Percentiles rank a stretch among this genome's conserved stretches.
Conservation (phyloP, 2,888 invertebrate genomes). For the Andrena praecox region DNA sequence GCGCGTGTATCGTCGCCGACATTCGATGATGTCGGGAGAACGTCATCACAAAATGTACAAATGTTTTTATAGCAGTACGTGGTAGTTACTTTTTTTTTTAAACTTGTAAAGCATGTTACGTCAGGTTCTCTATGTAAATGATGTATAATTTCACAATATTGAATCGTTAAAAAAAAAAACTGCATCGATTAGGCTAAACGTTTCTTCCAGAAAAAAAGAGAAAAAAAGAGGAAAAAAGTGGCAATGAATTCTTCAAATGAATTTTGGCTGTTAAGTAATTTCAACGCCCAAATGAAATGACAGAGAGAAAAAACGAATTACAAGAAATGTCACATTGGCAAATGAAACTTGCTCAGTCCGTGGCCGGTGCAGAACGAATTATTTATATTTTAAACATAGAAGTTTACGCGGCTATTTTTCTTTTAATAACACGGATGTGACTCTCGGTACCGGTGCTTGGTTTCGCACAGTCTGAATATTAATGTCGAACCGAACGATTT, state of each 20-base stretch:
- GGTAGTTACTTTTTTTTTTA: background rate
- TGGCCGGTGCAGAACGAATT: constrained; percentile 67
- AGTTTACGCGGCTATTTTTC: constrained; percentile 45
- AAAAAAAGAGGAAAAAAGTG: background rate
- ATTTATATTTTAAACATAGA: constrained; percentile 56
- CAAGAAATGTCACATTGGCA: constrained; percentile 3
- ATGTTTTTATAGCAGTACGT: constrained; percentile 12
- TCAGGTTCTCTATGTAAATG: background rate
- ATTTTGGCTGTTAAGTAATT: background rate
- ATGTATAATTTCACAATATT: constrained; percentile 15
- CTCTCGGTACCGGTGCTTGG: constrained; percentile 5
- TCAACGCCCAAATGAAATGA: background rate
- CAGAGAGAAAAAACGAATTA: background rate
- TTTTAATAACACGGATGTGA: constrained; percentile 43
- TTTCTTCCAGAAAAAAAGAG: background rate
- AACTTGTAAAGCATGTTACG: constrained; percentile 8
- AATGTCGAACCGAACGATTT: constrained; percentile 28
- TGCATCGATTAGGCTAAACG: background rate
- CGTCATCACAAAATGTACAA: constrained; percentile 11
- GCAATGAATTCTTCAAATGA: background rate
- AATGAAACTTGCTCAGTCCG: constrained; percentile 46
- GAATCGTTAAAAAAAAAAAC: constrained; percentile 15
- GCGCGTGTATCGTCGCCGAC: background rate
- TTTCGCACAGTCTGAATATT: constrained; percentile 1
- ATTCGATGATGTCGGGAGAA: background rate